A percentile compares a stretch with the other conserved stretches of the same genome.
Evolutionary conservation across 1,140 invertebrate species (phyloP).

Genomic region (Procambarus virginalis): DNA sequence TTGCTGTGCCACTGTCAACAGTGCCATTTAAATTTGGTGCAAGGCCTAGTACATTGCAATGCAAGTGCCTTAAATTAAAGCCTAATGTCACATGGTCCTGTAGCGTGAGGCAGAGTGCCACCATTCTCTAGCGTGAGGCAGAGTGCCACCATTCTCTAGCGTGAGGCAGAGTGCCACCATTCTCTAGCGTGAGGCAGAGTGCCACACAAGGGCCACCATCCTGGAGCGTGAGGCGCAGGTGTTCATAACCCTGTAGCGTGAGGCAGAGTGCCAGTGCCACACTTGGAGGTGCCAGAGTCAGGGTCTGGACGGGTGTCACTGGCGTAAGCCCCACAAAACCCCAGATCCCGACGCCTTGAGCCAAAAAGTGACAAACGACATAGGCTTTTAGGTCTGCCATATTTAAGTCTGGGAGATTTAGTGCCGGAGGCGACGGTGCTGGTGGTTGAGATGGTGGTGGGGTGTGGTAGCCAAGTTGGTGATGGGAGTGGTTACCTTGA

Average conservation of each 20-base stretch:
- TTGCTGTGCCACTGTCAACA: too few species aligned
- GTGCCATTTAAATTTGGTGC: too few species aligned
- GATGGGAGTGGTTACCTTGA: background rate
- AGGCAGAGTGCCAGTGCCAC: background rate
- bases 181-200: background rate
- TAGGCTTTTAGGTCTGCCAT: background rate
- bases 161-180: background rate
- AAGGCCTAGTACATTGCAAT: too few species aligned
- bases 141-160: background rate
- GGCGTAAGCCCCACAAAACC: background rate
- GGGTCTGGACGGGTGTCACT: background rate
- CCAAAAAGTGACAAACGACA: slow-evolving; percentile 2
- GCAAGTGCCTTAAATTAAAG: too few species aligned
- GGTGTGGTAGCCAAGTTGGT: background rate
- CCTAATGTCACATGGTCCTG: too few species aligned
- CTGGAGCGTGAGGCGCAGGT: too few species aligned
- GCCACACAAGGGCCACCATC: background rate
- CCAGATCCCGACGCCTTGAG: background rate
- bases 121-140: background rate
- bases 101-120: background rate
- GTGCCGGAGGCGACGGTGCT: background rate
- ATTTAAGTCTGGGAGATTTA: background rate
- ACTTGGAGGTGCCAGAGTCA: background rate
- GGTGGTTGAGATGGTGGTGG: background rate
- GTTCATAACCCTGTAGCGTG: background rate